Evolutionary conservation across 2,797 vertebrate species (phyloP).

Genomic region (Heterohyrax brucei): DNA sequence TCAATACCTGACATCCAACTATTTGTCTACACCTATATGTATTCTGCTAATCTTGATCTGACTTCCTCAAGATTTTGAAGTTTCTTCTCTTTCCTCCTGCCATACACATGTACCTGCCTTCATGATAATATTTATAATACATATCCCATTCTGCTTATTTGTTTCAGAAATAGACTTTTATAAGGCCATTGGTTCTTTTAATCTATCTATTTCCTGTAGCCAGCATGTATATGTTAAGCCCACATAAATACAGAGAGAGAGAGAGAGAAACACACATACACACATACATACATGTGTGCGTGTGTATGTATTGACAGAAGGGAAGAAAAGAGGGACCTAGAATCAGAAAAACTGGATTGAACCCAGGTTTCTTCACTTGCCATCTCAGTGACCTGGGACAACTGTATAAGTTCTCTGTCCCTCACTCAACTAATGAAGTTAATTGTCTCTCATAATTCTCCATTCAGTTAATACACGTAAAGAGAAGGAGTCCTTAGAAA

Average conservation of each 20-base stretch:
- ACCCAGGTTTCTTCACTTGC: neutral
- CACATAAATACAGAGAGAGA: too few relatives aligned
- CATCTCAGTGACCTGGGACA: neutral
- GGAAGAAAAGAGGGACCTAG: neutral
- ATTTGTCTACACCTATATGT: neutral
- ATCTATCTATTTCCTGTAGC: neutral
- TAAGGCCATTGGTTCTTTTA: neutral
- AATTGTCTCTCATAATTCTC: neutral
- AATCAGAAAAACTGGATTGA: neutral
- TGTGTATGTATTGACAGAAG: neutral
- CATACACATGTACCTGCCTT: neutral
- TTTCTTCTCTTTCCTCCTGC: neutral
- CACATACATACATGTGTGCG: too few relatives aligned
- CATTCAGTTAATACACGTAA: conserved; percentile 13
- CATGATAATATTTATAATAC: neutral
- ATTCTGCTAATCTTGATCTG: neutral
- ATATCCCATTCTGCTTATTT: neutral
- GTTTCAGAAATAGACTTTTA: neutral
- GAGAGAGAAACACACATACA: too few relatives aligned
- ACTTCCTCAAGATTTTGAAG: neutral
- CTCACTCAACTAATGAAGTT: neutral
- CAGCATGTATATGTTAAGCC: neutral
- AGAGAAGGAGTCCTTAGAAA: neutral
- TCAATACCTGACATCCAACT: neutral
- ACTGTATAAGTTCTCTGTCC: neutral